phyloP scores from a whole-genome alignment of 2,888 invertebrate genomes.

The Eumerus sabulonum region DNA sequence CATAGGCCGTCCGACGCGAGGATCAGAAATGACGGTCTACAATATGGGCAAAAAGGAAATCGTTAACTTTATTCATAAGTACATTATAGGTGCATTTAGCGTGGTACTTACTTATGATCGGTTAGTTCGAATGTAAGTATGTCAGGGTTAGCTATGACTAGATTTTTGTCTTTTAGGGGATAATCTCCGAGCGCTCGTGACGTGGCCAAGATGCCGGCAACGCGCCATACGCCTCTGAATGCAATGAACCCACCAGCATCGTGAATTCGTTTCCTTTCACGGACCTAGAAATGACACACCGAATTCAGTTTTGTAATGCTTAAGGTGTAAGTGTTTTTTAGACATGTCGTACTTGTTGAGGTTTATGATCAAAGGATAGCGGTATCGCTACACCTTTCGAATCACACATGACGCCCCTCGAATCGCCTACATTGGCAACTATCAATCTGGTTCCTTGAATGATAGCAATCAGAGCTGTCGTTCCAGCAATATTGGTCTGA shows the following conservation, averaged over 20 bases:
- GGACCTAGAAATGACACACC: conserved; percentile 81
- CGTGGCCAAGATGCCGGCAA: conserved; percentile 96
- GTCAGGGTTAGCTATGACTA: conserved; percentile 97
- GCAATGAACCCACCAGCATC: conserved; percentile 97
- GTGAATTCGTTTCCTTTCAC: conserved; percentile 94
- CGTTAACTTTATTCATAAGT: conserved; percentile 7
- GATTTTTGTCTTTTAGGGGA: conserved; percentile 94
- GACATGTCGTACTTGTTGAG: conserved; percentile 87
- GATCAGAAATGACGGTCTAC: conserved; percentile 90
- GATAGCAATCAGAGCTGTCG: conserved; percentile 94
- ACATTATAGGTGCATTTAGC: background rate
- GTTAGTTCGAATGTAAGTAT: conserved; percentile 93
- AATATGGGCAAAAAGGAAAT: background rate
- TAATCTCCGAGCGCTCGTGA: conserved; percentile 97
- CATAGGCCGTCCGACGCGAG: conserved; percentile 97
- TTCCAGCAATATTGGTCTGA: conserved; percentile 88
- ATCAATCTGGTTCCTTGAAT: conserved; percentile 89
- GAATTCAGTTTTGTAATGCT: background rate
- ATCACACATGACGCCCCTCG: conserved; percentile 97
- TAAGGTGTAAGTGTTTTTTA: background rate
- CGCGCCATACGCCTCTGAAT: conserved; percentile 97
- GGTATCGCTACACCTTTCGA: conserved; percentile 93
- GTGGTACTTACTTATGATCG: conserved; percentile 85
- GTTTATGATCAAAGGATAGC: conserved; percentile 97
- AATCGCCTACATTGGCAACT: conserved; percentile 98